Evolutionary conservation across 1,140 invertebrate genomes (phyloP), one percentile per base, ranked within the genome.

Genomic region (Aphelinus certus): DNA sequence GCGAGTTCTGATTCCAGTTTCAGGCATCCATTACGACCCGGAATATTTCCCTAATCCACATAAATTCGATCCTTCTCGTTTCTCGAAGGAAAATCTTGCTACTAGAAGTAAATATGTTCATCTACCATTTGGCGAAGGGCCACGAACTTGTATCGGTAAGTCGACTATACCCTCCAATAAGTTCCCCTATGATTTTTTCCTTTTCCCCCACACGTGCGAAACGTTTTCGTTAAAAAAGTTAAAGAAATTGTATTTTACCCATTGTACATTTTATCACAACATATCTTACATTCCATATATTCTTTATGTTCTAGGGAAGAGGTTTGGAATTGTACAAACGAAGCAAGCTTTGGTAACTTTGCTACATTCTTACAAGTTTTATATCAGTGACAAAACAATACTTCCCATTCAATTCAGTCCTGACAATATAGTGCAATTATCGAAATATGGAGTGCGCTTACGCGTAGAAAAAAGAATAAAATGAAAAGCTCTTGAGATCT

Each of bases 1-100:
- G 0, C 78, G 88, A 1, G 82, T 94, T 1, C 82, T 91, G 10
- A 88, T 95, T 49, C 89, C 92, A 0, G 84, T 90, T 1, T 85
- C 90, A 55, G 90, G 89, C 2, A 84, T 95, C 53, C 94, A 95
- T 73, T 87, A 88, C 10, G 89, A 92, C 86, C 85, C 88, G 2
- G 79, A 89, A 2, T 85, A 88, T 77, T 93, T 88, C 85, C 86
- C 89, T 1, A 82, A 93, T 64, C 92, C 92, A 2, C 82, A 90
- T 3, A 84, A 83, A 76, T 93, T 93, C 78, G 86, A 90, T 79
- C 92, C 92, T 0, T 91, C 92, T 74, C 82, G 92, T 81, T 93
- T 90, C 75, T 80, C 79, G 2, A 79, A 84, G 47, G 85, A 83
- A 70, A 79, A 79, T 53, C 57, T 81, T 0, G 78, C 79, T 1